Evolutionary conservation across 2,797 vertebrate genomes (phyloP).

Genomic region (Pseudochaenichthys georgianus): DNA sequence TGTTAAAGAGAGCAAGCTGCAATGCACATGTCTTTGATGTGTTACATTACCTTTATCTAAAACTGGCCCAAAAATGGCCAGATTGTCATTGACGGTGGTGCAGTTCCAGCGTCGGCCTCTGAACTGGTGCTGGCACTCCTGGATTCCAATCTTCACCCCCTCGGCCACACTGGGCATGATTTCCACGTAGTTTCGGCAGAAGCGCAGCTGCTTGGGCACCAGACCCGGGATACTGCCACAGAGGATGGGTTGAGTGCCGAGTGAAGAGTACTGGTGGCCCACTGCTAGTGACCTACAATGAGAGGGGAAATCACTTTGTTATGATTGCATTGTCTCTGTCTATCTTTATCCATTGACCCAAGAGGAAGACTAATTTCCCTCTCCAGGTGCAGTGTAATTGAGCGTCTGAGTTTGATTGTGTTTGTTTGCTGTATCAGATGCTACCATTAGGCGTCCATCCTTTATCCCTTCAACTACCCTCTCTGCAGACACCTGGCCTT

Average conservation of each 20-base stretch:
- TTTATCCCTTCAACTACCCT: constrained; percentile 78
- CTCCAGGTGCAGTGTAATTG: constrained; percentile 58
- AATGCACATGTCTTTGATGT: not conserved
- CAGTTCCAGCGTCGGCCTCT: constrained; percentile 98
- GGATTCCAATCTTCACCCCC: constrained; percentile 96
- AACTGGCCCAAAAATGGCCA: constrained; percentile 97
- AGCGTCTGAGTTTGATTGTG: constrained; percentile 66
- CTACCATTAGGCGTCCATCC: constrained; percentile 69
- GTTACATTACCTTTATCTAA: constrained; percentile 93
- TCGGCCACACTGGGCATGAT: constrained; percentile 99
- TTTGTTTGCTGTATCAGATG: constrained; percentile 70
- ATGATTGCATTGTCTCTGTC: constrained; percentile 15
- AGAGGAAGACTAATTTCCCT: constrained; percentile 58
- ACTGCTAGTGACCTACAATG: constrained; percentile 93
- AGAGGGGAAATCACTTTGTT: constrained; percentile 38
- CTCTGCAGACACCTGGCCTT: constrained; percentile 81
- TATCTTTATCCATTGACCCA: constrained; percentile 41
- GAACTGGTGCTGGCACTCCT: constrained; percentile 98
- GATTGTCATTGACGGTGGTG: constrained; percentile 93
- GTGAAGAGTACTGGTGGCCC: constrained; percentile 93
- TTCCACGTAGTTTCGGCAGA: constrained; percentile 98
- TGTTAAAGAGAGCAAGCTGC: not conserved
- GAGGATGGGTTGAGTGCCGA: constrained; percentile 93
- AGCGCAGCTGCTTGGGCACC: constrained; percentile 97
- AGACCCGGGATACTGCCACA: constrained; percentile 96